Evolutionary conservation across 2,888 invertebrate species (phyloP).

Genomic region (Agriopis marginaria): DNA sequence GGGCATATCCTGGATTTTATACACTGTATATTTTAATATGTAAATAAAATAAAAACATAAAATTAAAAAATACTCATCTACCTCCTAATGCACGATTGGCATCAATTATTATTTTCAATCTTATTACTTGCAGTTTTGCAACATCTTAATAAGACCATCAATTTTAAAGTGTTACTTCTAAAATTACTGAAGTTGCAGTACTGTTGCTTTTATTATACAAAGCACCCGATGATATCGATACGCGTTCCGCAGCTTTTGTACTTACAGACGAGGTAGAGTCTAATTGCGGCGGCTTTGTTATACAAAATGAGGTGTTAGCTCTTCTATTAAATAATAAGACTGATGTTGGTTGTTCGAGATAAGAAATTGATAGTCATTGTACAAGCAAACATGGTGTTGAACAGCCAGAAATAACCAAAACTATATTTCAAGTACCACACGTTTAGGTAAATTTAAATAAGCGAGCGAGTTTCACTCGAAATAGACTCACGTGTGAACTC

Average conservation of each 20-base stretch:
- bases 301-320: slow-evolving; percentile 85
- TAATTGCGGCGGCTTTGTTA: slow-evolving; percentile 84
- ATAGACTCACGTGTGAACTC: slow-evolving; percentile 20
- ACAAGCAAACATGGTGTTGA: slow-evolving; percentile 29
- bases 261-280: slow-evolving; percentile 74
- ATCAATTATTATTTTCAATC: too few relatives aligned
- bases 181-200: slow-evolving; percentile 11
- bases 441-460: slow-evolving; percentile 10
- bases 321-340: slow-evolving; percentile 83
- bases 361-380: slow-evolving; percentile 59
- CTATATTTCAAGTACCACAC: slow-evolving; percentile 1
- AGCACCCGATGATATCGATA: slow-evolving; percentile 80
- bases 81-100: too few relatives aligned
- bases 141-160: too few relatives aligned
- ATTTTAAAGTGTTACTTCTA: neutral
- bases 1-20: too few relatives aligned
- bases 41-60: too few relatives aligned
- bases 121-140: neutral
- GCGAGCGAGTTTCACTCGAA: slow-evolving; percentile 4
- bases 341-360: slow-evolving; percentile 66
- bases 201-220: slow-evolving; percentile 28
- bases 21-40: too few relatives aligned
- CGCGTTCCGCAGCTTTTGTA: slow-evolving; percentile 75
- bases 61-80: too few relatives aligned
- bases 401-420: neutral